phyloP scores from a whole-genome alignment of 2,113 vertebrate genomes.

The Syngnathoides biaculeatus region DNA sequence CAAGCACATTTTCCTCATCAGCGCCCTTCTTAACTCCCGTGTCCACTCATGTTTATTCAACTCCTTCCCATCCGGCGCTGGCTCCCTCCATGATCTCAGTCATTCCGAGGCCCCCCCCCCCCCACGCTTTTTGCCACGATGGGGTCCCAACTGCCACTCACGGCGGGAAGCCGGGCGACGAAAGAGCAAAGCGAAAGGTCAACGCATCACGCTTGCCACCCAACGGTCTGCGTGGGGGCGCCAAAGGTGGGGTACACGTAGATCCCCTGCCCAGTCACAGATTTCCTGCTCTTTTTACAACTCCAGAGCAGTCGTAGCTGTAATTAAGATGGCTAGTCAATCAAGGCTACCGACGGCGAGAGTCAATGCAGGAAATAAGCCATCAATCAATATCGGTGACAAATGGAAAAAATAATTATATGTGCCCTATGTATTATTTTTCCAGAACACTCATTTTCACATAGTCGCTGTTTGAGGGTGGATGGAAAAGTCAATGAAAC shows the following conservation, averaged over 20 bases:
- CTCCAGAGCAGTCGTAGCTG: not conserved
- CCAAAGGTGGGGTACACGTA: constrained; percentile 22
- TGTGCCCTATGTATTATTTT: not conserved
- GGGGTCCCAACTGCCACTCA: constrained; percentile 48
- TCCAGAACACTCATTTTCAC: not conserved
- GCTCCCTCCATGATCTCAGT: constrained; percentile 23
- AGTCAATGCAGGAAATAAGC: constrained; percentile 22
- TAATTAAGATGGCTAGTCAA: constrained; percentile 23
- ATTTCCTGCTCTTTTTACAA: not conserved
- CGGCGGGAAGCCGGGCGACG: constrained; percentile 51
- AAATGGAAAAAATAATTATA: too few species aligned
- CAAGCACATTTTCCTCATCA: constrained; percentile 28
- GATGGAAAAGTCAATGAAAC: too few species aligned
- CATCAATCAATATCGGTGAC: constrained; percentile 22
- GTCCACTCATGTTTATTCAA: constrained; percentile 41
- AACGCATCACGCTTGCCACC: constrained; percentile 55
- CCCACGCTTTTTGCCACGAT: constrained; percentile 1
- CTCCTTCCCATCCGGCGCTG: not conserved
- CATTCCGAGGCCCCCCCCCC: constrained; percentile 14
- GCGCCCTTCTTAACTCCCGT: constrained; percentile 12
- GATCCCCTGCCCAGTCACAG: constrained; percentile 13
- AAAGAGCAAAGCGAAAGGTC: constrained; percentile 71
- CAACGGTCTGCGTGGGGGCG: constrained; percentile 23
- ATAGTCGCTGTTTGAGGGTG: not conserved
- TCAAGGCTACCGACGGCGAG: constrained; percentile 29